Percentiles rank a stretch among this genome's conserved stretches.
Conservation (phyloP, 1,140 invertebrate species). For the Hydropsyche tenuis region DNA sequence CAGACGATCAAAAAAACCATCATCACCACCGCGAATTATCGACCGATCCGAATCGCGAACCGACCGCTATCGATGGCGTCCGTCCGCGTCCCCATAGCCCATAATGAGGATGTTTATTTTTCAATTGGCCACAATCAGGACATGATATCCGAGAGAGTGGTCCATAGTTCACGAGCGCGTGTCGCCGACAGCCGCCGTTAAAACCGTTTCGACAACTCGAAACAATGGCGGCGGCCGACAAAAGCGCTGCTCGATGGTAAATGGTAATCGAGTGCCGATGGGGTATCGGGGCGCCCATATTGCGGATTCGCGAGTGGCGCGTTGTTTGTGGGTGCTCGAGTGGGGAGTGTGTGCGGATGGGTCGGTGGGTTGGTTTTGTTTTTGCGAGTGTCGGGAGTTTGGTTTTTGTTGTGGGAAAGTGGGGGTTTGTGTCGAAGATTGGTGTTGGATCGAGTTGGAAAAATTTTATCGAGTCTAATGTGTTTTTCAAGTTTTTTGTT, state of each 20-base stretch:
- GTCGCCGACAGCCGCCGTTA: conserved; percentile 27
- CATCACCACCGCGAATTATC: too few relatives aligned
- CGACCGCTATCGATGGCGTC: background rate
- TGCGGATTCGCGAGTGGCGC: background rate
- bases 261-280: conserved; percentile 34
- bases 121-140: conserved; percentile 36
- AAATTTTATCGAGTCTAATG: too few relatives aligned
- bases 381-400: too few relatives aligned
- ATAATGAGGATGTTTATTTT: conserved; percentile 38
- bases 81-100: background rate
- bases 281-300: conserved; percentile 38
- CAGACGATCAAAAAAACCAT: too few relatives aligned
- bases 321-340: too few relatives aligned
- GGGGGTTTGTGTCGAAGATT: too few relatives aligned
- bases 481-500: too few relatives aligned
- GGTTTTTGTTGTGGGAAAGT: too few relatives aligned
- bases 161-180: conserved; percentile 30
- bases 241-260: conserved; percentile 15
- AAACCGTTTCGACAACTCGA: conserved; percentile 17
- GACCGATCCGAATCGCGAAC: background rate
- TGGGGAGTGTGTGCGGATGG: too few relatives aligned
- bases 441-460: too few relatives aligned
- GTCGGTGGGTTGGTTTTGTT: too few relatives aligned
- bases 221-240: conserved; percentile 27
- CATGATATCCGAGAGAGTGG: conserved; percentile 30